Evolutionary conservation across 2,888 invertebrate species (phyloP), one percentile per base, ranked within the genome.

Genomic region (Trachelus troglodyta): DNA sequence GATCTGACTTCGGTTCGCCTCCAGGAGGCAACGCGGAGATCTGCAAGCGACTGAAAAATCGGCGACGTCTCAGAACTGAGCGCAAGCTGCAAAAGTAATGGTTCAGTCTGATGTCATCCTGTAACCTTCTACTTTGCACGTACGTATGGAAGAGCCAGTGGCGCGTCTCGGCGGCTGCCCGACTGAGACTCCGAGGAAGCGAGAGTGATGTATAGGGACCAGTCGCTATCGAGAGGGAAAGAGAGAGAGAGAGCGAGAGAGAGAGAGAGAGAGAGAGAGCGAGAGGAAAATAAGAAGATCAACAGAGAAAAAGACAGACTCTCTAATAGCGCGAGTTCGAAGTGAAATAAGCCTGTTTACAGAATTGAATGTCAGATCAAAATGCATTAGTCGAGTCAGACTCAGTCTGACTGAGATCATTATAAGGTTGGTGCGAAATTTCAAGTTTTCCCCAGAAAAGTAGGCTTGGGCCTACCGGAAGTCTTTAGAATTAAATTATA

Each of bases 51-150:
- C 23, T 4, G 56, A 56, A 56, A 56, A 56, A 56, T 56, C 56
- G 56, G 9, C 56, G 56, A 56, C 56, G 56, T 23, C 56, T 56
- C 56, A 56, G 23, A 15, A 2, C 56, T 0, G 23, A 56, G 56
- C 34, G 71, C 34, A 71, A 71, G 71, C 71, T 34, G 71, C 71
- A 71, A 71, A 71, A 81, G 84, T 83, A 85, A 85, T 83, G 85
- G 83, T 82, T 71, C 69, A 23, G 82, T 80, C 85, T 85, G 85
- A 85, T 86, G 85, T 85, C 85, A 85, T 81, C 74, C 86, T 79
- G 83, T 85, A 85, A 85, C 86, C 85, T 85, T 85, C 85, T 86
- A 85, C 85, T 86, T 85, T 81, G 85, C 81, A 85, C 84, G 83
- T 83, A 81, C 82, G 81, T 34, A 23, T 34, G 11, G 33, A 71